phyloP scores from a whole-genome alignment of 2,888 invertebrate genomes.

The Meteorus cinctellus region DNA sequence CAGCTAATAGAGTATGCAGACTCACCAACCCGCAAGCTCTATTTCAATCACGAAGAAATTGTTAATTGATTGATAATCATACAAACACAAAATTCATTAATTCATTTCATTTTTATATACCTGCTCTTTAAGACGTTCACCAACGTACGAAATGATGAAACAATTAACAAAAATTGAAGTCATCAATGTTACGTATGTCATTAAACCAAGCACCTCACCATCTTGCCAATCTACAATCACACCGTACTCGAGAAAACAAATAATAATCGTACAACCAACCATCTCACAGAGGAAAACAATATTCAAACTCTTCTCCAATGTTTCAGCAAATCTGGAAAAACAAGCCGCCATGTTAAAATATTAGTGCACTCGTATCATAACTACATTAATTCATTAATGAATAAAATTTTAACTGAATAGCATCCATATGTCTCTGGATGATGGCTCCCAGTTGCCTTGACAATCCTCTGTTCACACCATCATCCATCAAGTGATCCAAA shows the following conservation, averaged over 20 bases:
- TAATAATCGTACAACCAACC: conserved; percentile 62
- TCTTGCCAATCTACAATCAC: conserved; percentile 62
- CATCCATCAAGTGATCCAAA: conserved; percentile 46
- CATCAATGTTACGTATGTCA: conserved; percentile 61
- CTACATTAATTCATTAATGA: background rate
- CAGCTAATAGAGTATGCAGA: conserved; percentile 59
- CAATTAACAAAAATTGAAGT: conserved; percentile 64
- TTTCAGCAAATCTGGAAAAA: conserved; percentile 60
- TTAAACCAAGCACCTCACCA: conserved; percentile 55
- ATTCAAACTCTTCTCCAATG: conserved; percentile 62
- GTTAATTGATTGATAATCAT: background rate
- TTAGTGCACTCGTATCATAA: background rate
- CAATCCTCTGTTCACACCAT: conserved; percentile 28
- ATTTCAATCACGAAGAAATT: conserved; percentile 16
- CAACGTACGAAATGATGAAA: conserved; percentile 63
- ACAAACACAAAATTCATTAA: background rate
- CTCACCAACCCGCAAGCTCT: conserved; percentile 59
- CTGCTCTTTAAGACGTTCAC: conserved; percentile 62
- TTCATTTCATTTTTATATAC: conserved; percentile 45
- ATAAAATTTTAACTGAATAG: conserved; percentile 45
- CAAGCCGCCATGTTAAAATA: too few species aligned
- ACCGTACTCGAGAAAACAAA: conserved; percentile 63
- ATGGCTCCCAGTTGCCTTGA: conserved; percentile 36
- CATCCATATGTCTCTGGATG: conserved; percentile 47
- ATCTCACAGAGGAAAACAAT: conserved; percentile 63